Conservation (phyloP, 2,888 invertebrate genomes). For the Drosophila pegasa region DNA sequence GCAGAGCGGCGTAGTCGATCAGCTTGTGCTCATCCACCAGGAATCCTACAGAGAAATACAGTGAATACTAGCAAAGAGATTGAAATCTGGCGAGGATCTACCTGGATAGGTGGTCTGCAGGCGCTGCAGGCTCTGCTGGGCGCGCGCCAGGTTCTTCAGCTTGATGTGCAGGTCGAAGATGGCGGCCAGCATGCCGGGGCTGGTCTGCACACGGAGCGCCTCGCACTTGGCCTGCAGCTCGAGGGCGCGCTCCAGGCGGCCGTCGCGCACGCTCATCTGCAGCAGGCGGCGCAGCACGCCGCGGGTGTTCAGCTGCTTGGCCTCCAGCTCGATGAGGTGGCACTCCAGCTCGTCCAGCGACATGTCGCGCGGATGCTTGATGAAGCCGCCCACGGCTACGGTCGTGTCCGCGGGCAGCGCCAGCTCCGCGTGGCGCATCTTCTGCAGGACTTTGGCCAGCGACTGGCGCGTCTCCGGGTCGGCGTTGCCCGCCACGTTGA, state of each 20-base stretch:
- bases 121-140: conserved; percentile 86
- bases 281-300: conserved; percentile 88
- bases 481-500: conserved; percentile 39
- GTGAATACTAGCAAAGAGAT: too few species aligned
- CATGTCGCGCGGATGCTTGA: conserved; percentile 88
- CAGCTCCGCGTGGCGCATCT: conserved; percentile 85
- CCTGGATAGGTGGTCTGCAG: conserved; percentile 86
- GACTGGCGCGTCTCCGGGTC: conserved; percentile 44
- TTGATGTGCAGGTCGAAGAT: conserved; percentile 88
- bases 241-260: conserved; percentile 86
- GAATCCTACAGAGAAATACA: conserved; percentile 84
- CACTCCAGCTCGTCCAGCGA: conserved; percentile 87
- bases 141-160: conserved; percentile 86
- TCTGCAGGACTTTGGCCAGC: conserved; percentile 71
- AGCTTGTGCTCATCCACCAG: conserved; percentile 88
- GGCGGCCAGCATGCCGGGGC: conserved; percentile 89
- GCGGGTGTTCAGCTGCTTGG: conserved; percentile 88
- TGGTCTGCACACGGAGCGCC: conserved; percentile 86
- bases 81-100: conserved; percentile 22
- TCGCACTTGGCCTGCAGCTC: conserved; percentile 87
- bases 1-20: conserved; percentile 87
- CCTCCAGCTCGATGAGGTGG: conserved; percentile 88
- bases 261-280: conserved; percentile 86
- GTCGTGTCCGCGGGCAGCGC: conserved; percentile 61
- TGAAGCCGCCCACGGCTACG: conserved; percentile 71